Evolutionary conservation across 1,140 invertebrate genomes (phyloP).

Genomic region (Polyergus mexicanus): DNA sequence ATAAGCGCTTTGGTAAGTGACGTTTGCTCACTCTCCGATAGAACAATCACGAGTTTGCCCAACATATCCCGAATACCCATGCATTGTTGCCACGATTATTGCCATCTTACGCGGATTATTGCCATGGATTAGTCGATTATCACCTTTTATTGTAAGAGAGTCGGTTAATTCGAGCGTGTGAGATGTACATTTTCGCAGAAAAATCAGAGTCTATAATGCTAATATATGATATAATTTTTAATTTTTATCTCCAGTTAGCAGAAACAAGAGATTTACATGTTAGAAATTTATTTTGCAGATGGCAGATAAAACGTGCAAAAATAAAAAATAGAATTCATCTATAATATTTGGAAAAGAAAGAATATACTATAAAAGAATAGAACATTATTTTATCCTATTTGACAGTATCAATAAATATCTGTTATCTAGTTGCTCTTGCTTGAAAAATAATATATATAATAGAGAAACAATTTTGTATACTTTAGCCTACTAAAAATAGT

Average conservation of each 20-base stretch:
- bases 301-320: not conserved
- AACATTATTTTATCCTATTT: too few relatives aligned
- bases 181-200: not conserved
- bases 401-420: too few relatives aligned
- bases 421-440: too few relatives aligned
- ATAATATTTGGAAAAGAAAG: not conserved
- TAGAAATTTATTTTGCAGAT: not conserved
- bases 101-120: not conserved
- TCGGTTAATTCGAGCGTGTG: not conserved
- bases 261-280: not conserved
- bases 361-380: too few relatives aligned
- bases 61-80: not conserved
- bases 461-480: too few relatives aligned
- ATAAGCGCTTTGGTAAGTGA: slow-evolving; percentile 30
- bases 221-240: not conserved
- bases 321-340: not conserved
- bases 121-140: not conserved
- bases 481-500: too few relatives aligned
- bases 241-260: not conserved
- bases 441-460: too few relatives aligned
- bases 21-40: not conserved
- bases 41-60: slow-evolving; percentile 18
- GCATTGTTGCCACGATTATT: slow-evolving; percentile 8
- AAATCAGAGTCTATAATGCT: not conserved
- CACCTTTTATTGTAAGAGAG: not conserved